These are phyloP conservation scores for Cheilosia scutellata DNA, from an alignment of 2,888 invertebrate species.

Conservation along the genomic window DNA sequence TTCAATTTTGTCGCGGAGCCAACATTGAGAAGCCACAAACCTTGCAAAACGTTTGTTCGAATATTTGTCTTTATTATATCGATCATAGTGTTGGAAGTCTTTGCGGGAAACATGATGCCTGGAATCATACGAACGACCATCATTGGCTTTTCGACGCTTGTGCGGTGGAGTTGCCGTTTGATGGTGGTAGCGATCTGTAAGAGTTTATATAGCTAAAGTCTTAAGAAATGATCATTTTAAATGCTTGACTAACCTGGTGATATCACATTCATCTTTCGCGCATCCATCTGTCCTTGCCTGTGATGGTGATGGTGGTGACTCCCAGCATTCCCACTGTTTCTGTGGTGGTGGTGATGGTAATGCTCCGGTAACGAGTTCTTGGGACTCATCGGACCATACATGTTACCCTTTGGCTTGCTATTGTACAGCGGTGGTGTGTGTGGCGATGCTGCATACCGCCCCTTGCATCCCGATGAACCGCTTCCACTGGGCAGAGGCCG, in stretches of 20 bases:
- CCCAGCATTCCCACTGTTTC: slow-evolving; percentile 38
- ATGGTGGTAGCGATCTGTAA: slow-evolving; percentile 82
- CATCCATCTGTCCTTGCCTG: slow-evolving; percentile 79
- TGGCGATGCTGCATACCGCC: slow-evolving; percentile 81
- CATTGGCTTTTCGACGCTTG: slow-evolving; percentile 82
- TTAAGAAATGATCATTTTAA: neutral
- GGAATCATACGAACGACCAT: slow-evolving; percentile 77
- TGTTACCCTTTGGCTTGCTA: slow-evolving; percentile 61
- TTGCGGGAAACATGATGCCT: slow-evolving; percentile 69
- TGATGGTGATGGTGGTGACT: slow-evolving; percentile 80
- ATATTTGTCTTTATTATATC: slow-evolving; percentile 81
- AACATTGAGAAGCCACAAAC: slow-evolving; percentile 71
- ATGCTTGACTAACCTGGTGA: slow-evolving; percentile 80
- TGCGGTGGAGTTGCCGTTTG: slow-evolving; percentile 82
- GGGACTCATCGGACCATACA: slow-evolving; percentile 57
- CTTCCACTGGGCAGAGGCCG: slow-evolving; percentile 77
- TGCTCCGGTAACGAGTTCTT: slow-evolving; percentile 76
- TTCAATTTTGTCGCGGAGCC: neutral
- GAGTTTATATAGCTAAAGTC: neutral
- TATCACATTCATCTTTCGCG: slow-evolving; percentile 80
- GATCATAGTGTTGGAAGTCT: slow-evolving; percentile 79
- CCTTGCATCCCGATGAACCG: slow-evolving; percentile 54
- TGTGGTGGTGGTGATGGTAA: slow-evolving; percentile 78
- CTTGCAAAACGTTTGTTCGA: slow-evolving; percentile 80
- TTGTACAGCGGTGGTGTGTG: slow-evolving; percentile 83